Base-by-base conservation (phyloP, 2,113 vertebrate genomes). In the Cathartes aura region DNA sequence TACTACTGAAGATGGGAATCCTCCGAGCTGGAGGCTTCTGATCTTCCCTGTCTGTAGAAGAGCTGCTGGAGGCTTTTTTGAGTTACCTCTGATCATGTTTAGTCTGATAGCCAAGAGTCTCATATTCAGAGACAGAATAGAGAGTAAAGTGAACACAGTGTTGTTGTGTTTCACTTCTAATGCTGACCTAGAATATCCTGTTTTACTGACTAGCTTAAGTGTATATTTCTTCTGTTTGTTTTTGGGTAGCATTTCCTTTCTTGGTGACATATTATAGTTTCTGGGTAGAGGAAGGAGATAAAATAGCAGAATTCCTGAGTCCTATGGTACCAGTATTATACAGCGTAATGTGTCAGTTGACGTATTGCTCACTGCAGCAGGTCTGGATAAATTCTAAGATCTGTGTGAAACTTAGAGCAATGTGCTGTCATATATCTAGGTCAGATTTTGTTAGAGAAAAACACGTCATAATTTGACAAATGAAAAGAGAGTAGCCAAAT, bases 51-150 rank as follows among this genome's bases (percentile, higher is more conserved):
- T 94, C 64, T 66, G 72, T 47, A 34, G 81, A 76, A 47, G 20
- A 76, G 22, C 48, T 90, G 34, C 26, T 87, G 78, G 86, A 94
- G 82, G 70, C 73, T 40, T 52, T 97, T 98, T 87, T 97, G 87
- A 75, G 83, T 97, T 98, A 87, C 73, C 78, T 91, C 26, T 91
- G n/a, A 62, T 27, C 6, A 23, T 95, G 73, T 98, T 97, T 97
- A 90, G 70, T 94, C 88, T 96, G 90, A 87, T 24, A 73, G 47
- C 34, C 43, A 36, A 15, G 15, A 59, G 38, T 52, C 19, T 82
- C 5, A 15, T 27, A 21, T 50, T 84, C 47, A 84, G 68, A 78
- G 72, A 76, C 42, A 78, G 60, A 80, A 83, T 68, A 17, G 1
- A 53, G 50, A 68, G 52, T 29, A 58, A 67, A 63, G 43, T 83